Evolutionary conservation across 2,797 vertebrate species (phyloP).

Genomic region (Myotis daubentonii): DNA sequence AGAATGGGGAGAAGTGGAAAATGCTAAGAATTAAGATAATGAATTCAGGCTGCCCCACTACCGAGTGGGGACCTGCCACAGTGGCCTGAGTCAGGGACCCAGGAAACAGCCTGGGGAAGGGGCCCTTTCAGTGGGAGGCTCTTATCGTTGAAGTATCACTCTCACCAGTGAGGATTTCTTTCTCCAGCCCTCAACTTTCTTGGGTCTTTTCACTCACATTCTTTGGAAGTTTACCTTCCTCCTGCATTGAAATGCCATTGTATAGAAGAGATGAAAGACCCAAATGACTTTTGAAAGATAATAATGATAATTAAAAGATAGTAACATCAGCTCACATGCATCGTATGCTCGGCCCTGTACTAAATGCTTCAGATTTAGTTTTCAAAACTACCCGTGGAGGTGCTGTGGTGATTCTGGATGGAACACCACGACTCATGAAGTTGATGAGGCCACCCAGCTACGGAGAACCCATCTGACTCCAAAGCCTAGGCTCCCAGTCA

Average conservation of each 20-base stretch:
- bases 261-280: neutral
- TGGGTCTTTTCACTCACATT: neutral
- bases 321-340: neutral
- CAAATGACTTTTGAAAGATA: constrained; percentile 29
- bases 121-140: neutral
- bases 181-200: neutral
- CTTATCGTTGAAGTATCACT: neutral
- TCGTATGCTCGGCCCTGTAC: neutral
- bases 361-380: neutral
- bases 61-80: too few species aligned
- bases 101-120: neutral
- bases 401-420: neutral
- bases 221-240: neutral
- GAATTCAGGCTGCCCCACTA: neutral
- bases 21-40: neutral
- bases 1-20: neutral
- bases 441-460: neutral
- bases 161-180: neutral
- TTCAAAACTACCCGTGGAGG: neutral
- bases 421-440: neutral
- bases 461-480: neutral
- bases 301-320: neutral
- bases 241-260: neutral
- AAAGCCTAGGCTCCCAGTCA: neutral
- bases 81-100: neutral